A percentile compares a stretch with the other conserved stretches of the same genome.
Evolutionary conservation across 1,140 invertebrate species (phyloP).

Genomic region (Belonocnema kinseyi): DNA sequence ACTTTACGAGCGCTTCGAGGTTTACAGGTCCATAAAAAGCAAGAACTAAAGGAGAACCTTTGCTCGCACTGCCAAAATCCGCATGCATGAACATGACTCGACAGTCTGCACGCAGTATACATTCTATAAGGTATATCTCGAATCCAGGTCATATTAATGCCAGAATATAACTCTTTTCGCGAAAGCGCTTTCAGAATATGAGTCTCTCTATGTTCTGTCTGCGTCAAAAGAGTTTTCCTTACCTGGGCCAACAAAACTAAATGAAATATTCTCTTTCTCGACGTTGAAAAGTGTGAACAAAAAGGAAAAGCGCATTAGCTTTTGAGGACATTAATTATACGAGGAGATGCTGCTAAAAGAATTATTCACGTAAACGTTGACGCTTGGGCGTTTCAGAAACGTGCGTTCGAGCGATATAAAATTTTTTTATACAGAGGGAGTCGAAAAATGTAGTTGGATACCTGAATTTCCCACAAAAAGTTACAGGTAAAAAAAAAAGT

Average conservation of each 20-base stretch:
- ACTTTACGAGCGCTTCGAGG: constrained; percentile 25
- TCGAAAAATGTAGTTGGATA: too few relatives aligned
- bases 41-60: constrained; percentile 24
- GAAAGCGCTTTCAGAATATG: constrained; percentile 23
- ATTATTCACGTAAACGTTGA: constrained; percentile 23
- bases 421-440: neutral
- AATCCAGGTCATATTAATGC: constrained; percentile 26
- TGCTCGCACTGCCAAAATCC: constrained; percentile 18
- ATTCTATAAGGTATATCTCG: neutral
- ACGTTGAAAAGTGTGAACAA: constrained; percentile 17
- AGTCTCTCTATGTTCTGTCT: constrained; percentile 4
- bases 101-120: constrained; percentile 11
- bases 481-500: too few relatives aligned
- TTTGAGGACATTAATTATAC: constrained; percentile 17
- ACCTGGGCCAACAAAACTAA: constrained; percentile 1
- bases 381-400: neutral
- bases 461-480: too few relatives aligned
- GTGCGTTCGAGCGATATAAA: neutral
- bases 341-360: neutral
- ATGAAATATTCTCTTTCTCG: constrained; percentile 23
- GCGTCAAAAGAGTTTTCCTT: constrained; percentile 23
- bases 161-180: constrained; percentile 19
- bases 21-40: constrained; percentile 30
- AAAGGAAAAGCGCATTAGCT: neutral
- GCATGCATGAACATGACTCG: constrained; percentile 26